Evolutionary conservation across 2,113 vertebrate species (phyloP), one percentile per base, ranked within the genome.

Genomic region (Salvator merianae): DNA sequence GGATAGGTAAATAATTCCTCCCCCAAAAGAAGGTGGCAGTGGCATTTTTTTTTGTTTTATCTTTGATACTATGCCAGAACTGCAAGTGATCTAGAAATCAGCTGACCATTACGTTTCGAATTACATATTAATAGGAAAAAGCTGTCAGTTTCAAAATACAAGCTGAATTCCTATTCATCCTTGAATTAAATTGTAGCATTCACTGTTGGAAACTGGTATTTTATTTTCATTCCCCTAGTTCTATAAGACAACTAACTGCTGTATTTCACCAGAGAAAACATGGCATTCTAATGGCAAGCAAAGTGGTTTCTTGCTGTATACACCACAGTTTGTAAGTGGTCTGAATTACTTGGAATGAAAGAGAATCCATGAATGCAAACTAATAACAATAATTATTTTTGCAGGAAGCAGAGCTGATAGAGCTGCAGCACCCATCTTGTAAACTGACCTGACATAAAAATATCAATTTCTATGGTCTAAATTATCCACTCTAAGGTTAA

Each of bases 221-320:
- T 38, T 74, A 55, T 26, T 50, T 86, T 26, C 24, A 78, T 84
- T 47, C 79, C 34, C 66, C 78, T 82, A 75, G 77, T 53, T 55
- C 4, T 10, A 77, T 47, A 40, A 82, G 69, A 82, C 85, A 36
- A 38, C 86, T 26, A 3, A 83, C 81, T 76, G 40, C 24, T 59
- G 43, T 4, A 26, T 88, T 53, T 68, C 26, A 69, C 14, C 24
- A 73, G 36, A 77, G 1, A 0, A 5, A 88, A 3, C 30, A 69
- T 20, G 82, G 63, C n/a, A 83, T 16, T 34, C n/a, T 82, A 82
- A 82, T 43, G 70, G 70, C 40, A 55, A 22, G 53, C 53, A 73
- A 63, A 79, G 65, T 81, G 87, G 89, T 79, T 91, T 77, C 90
- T 84, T 90, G 70, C 77, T 81, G 85, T 80, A 50, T 40, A 70